Conservation (phyloP, 1,140 invertebrate genomes). For the Thaumatotibia leucotreta region DNA sequence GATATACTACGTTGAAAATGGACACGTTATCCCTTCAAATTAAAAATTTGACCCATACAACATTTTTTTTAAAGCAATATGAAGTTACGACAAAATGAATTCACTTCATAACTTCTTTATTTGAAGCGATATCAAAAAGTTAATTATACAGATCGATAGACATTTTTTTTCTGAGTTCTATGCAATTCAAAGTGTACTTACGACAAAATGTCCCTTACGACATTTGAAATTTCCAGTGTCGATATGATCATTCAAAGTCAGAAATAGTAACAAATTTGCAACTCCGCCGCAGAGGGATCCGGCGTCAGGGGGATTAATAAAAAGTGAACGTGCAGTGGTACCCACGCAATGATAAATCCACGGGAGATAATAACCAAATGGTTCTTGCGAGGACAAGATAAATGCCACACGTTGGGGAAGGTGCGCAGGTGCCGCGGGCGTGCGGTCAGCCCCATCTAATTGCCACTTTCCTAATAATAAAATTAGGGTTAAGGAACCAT, state of each 20-base stretch:
- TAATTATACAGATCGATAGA: too few species aligned
- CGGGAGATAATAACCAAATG: slow-evolving; percentile 10
- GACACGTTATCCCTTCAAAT: too few species aligned
- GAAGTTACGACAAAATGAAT: too few species aligned
- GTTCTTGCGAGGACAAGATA: slow-evolving; percentile 31
- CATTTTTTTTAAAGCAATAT: too few species aligned
- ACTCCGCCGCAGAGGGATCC: slow-evolving; percentile 5
- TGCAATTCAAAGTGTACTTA: too few species aligned
- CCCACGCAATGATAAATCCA: slow-evolving; percentile 3
- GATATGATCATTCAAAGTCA: slow-evolving; percentile 13
- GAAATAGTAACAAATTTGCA: slow-evolving; percentile 6
- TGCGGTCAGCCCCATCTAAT: slow-evolving; percentile 5
- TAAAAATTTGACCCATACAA: too few species aligned
- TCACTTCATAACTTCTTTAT: too few species aligned
- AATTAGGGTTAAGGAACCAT: slow-evolving; percentile 11
- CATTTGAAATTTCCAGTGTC: too few species aligned
- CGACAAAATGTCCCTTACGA: too few species aligned
- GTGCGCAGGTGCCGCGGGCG: slow-evolving; percentile 10
- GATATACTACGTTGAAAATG: too few species aligned
- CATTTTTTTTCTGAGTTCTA: too few species aligned
- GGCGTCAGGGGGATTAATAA: slow-evolving; percentile 6
- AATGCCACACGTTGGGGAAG: slow-evolving; percentile 20
- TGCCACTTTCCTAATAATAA: slow-evolving; percentile 9
- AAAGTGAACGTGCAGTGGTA: slow-evolving; percentile 1
- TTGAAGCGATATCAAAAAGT: too few species aligned